Base-by-base conservation (phyloP, 2,888 invertebrate genomes). In the Metalampra italica region DNA sequence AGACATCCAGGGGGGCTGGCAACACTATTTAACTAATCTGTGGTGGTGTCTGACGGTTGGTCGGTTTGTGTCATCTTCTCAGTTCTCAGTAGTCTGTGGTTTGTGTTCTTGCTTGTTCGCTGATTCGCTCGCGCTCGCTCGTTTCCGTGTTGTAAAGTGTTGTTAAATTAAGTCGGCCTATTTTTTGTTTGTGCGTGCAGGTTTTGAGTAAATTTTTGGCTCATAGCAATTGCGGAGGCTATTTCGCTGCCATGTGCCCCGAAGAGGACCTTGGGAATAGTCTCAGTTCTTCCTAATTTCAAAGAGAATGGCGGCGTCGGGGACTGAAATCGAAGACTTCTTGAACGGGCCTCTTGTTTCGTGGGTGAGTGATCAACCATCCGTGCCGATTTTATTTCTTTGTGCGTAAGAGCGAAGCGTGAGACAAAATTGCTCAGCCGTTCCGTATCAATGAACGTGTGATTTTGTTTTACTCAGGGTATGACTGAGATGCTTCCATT, bases 291-390 rank as follows among this genome's bases (percentile, higher is more conserved):
- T 77, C 81, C 61, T 84, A 87, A 82, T 80, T 62, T 71, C 68
- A 73, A 66, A 70, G 72, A 90, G 78, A 75, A 91, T 91, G 91
- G 90, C 91, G 65, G 92, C 92, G 66, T 90, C 93, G 75, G 91
- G 93, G 69, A 90, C 92, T 67, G 95, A 95, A 88, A 93, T 96
- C 67, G 95, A 96, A 76, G 95, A 96, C 75, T 94, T 96, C 83
- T 91, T 96, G 78, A 92, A 92, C 76, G 95, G 95, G 71, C 95
- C 96, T 71, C 90, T 96, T 62, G 94, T 96, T 68, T 94, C 94
- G 80, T 96, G 96, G 96, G 96, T 96, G 91, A 92, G 92, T 91
- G 82, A 79, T 80, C 81, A 85, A 69, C 71, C 66, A 79, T 79
- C 74, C 68, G 69, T 77, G 70, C 71, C 72, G 68, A 60, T 75